Conservation (phyloP, 2,888 invertebrate species). For the Venusia cambrica region DNA sequence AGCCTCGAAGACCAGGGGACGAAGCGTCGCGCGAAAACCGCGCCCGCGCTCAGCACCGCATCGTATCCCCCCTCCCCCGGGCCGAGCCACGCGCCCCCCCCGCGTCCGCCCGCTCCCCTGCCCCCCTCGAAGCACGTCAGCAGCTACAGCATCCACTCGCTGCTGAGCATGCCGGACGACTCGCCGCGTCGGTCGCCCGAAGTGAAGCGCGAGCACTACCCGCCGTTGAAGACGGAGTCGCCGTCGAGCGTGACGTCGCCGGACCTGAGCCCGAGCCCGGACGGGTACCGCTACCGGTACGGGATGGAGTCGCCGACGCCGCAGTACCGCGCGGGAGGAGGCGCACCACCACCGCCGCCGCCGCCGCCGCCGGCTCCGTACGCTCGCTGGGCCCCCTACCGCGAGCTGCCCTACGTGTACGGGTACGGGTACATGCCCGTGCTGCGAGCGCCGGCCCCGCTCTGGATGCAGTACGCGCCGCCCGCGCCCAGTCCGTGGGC, state of each 20-base stretch:
- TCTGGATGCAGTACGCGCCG: slow-evolving; percentile 76
- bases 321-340: slow-evolving; percentile 60
- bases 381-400: slow-evolving; percentile 41
- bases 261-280: slow-evolving; percentile 68
- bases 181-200: slow-evolving; percentile 60
- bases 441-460: slow-evolving; percentile 60
- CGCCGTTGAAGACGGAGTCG: slow-evolving; percentile 62
- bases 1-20: slow-evolving; percentile 85
- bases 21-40: slow-evolving; percentile 80
- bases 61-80: slow-evolving; percentile 52
- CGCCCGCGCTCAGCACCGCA: slow-evolving; percentile 65
- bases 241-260: slow-evolving; percentile 64
- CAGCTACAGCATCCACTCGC: slow-evolving; percentile 92
- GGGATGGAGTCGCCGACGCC: slow-evolving; percentile 56
- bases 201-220: slow-evolving; percentile 64
- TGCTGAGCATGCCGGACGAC: slow-evolving; percentile 85
- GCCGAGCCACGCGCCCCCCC: slow-evolving; percentile 41
- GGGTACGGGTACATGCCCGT: slow-evolving; percentile 68
- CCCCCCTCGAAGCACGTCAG: slow-evolving; percentile 77
- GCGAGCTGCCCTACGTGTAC: slow-evolving; percentile 62
- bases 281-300: slow-evolving; percentile 64
- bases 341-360: slow-evolving; percentile 35
- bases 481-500: slow-evolving; percentile 80
- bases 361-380: slow-evolving; percentile 38
- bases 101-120: slow-evolving; percentile 41